Conservation (phyloP, 2,113 vertebrate genomes). For the Chlorocebus sabaeus region DNA sequence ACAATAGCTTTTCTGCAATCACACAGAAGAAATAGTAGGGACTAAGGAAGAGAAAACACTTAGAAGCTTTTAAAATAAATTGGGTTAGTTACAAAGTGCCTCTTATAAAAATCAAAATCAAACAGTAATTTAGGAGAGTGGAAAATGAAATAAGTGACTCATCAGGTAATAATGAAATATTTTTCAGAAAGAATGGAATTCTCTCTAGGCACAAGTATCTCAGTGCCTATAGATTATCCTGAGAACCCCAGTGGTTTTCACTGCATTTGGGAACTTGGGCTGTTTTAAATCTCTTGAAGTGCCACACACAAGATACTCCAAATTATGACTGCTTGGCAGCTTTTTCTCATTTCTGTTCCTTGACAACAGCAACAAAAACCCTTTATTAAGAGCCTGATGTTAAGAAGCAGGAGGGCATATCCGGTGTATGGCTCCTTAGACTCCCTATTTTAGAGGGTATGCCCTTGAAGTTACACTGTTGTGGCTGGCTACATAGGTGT, state of each 20-base stretch:
- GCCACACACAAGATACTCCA: background rate
- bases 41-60: slow-evolving; percentile 7
- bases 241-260: background rate
- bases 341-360: background rate
- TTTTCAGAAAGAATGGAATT: background rate
- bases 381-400: background rate
- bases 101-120: slow-evolving; percentile 66
- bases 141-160: slow-evolving; percentile 61
- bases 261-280: background rate
- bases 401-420: background rate
- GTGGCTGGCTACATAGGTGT: background rate
- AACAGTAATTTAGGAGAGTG: slow-evolving; percentile 37
- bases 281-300: background rate
- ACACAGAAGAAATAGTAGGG: background rate
- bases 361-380: background rate
- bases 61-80: slow-evolving; percentile 55
- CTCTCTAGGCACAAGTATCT: background rate
- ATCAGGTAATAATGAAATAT: slow-evolving; percentile 59
- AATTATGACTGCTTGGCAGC: background rate
- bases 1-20: slow-evolving; percentile 3
- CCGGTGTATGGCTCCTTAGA: background rate
- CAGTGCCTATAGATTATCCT: background rate
- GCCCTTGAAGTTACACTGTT: background rate
- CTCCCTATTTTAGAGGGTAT: background rate
- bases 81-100: slow-evolving; percentile 19